phyloP scores from a whole-genome alignment of 2,113 vertebrate species.

The Irena cyanogastra region DNA sequence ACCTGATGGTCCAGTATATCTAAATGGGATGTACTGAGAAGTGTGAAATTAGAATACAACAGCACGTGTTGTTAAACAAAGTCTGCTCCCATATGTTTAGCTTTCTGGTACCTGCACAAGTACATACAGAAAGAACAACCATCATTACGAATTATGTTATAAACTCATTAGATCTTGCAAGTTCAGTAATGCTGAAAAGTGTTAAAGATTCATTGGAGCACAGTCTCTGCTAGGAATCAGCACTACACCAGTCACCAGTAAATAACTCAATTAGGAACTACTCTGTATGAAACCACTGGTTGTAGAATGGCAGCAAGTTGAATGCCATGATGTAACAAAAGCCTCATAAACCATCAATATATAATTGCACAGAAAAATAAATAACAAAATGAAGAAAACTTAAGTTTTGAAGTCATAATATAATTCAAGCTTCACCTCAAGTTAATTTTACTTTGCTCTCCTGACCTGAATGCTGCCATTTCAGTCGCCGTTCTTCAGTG shows the following conservation, averaged over 20 bases:
- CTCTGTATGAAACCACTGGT: fast-evolving
- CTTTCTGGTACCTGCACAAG: background rate
- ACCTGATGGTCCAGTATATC: background rate
- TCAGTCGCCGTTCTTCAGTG: background rate
- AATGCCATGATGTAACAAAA: background rate
- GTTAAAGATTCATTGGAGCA: background rate
- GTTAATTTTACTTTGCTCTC: background rate
- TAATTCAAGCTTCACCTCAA: background rate
- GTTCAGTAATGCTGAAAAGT: background rate
- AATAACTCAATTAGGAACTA: background rate
- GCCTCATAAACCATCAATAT: background rate
- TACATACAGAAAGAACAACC: background rate
- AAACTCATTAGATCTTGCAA: background rate
- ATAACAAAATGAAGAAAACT: background rate
- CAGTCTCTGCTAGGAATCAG: background rate
- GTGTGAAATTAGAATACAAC: background rate
- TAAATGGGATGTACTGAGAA: background rate
- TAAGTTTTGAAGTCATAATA: background rate
- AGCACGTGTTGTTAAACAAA: background rate
- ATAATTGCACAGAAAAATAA: background rate
- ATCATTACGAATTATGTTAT: background rate
- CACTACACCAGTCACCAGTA: background rate
- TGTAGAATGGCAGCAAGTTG: background rate
- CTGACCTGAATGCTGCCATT: background rate
- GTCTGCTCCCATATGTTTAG: background rate